Base-by-base conservation (phyloP, 2,888 invertebrate genomes). In the Poecilus cupreus region DNA sequence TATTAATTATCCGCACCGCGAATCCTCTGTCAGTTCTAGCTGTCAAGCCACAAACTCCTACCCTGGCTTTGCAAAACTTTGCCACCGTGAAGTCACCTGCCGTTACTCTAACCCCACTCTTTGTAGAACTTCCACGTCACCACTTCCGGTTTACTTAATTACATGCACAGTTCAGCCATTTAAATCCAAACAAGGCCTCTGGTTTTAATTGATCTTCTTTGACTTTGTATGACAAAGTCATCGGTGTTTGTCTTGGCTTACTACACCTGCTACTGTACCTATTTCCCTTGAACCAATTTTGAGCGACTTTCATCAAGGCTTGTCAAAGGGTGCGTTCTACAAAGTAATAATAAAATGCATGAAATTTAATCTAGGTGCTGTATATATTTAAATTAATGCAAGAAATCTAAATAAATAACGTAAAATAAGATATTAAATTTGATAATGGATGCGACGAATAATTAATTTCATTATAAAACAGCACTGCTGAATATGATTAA, bases 131-230 rank as follows among this genome's bases (percentile, higher is more conserved):
- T 43, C n/a, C 10, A 10, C 43, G 5, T 43, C 43, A 43, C 43
- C 43, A 43, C 24, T 60, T 60, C 26, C 60, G 60, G 60, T 60
- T 60, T 60, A 22, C 26, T 60, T 60, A 60, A 60, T 60, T 60
- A 60, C 26, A 11, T 60, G 24, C 24, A 51, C 60, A n/a, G 13
- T 24, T 20, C 24, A 13, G n/a, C 26, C 60, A 20, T 22, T 11
- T 32, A 60, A 60, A 60, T 13, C 26, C 60, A 60, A 60, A 60
- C 54, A 54, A 54, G 20, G 54, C 54, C n/a, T 60, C n/a, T 10
- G 60, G 60, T 10, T 60, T 60, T 60, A 60, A 60, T 60, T 60
- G 60, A 60, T 60, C 26, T 60, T 60, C 60, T 60, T 60, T 60
- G 60, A 60, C 54, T 54, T 54, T 10, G 20, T 24, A 13, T 3